Evolutionary conservation across 2,113 vertebrate genomes (phyloP).

Genomic region (Bubo bubo): DNA sequence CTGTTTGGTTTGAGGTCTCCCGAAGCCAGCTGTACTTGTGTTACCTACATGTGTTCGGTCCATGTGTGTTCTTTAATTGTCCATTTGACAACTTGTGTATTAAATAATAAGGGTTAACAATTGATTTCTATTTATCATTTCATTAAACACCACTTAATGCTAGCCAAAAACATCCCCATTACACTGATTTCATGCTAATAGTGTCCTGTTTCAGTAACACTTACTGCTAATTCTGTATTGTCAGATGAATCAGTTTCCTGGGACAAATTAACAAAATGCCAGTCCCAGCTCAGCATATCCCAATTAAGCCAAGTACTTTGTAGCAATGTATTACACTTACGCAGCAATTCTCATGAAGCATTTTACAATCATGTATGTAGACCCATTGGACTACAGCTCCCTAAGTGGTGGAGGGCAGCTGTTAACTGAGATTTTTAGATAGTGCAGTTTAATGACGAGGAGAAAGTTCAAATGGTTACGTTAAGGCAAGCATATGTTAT

Average conservation of each 20-base stretch:
- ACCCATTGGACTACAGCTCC: neutral
- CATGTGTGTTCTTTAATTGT: neutral
- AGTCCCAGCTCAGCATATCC: neutral
- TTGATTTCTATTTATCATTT: neutral
- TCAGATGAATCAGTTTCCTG: constrained; percentile 22
- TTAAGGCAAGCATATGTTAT: neutral
- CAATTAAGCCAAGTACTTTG: neutral
- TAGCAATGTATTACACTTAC: neutral
- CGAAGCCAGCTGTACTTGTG: neutral
- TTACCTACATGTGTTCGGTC: neutral
- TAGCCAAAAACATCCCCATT: neutral
- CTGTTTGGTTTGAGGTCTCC: neutral
- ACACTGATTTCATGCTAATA: neutral
- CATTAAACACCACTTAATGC: neutral
- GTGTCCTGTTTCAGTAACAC: neutral
- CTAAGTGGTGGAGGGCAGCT: neutral
- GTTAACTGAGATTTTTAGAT: neutral
- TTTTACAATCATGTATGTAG: neutral
- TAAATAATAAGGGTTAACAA: neutral
- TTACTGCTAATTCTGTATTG: neutral
- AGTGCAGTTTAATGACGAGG: neutral
- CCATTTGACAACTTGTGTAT: neutral
- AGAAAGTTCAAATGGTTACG: neutral
- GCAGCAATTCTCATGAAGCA: neutral
- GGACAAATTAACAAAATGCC: neutral